Base-by-base conservation (phyloP, 1,140 invertebrate genomes). In the Cherax quadricarinatus region DNA sequence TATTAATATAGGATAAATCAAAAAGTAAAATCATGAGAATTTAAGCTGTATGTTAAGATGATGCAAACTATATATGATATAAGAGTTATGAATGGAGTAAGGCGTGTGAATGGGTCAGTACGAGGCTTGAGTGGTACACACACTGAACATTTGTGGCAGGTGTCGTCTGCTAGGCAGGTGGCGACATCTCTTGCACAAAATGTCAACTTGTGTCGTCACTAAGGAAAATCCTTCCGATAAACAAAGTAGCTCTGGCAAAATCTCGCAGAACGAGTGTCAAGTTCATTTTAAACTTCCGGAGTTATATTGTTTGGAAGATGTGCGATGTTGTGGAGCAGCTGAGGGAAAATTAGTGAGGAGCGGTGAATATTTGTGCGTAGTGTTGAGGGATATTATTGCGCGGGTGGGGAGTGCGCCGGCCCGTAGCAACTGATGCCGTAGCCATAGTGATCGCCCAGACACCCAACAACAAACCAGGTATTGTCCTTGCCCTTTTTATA, bases 221-320 rank as follows among this genome's bases (percentile, higher is more conserved):
- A 91, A 91, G 89, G 89, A 91, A 30, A 90, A 90, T 79, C 79
- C 89, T 86, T 91, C 89, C 89, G 89, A 91, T 91, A 91, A 91
- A 91, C 89, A 91, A 91, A 91, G 82, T 48, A 91, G 89, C 86
- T 80, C 78, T 41, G 1, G 4, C 10, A 0, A 24, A 48, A 30
- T 49, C 48, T 14, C 16, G 9, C 18, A 24, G 80, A 86, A 78
- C 41, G n/a, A 16, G 10, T n/a, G 24, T 57, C 14, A 4, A 30
- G 24, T 6, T 7, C 12, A 49, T 66, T 48, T 57, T 57, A 1
- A 24, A 53, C 21, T 21, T 3, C 57, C 21, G n/a, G 62, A 81
- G 16, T 5, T 14, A 88, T 12, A 3, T 49, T 14, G 24, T 24
- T 60, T 10, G 12, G 9, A 30, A 21, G 16, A 62, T 62, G 14